Evolutionary conservation across 1,140 invertebrate genomes (phyloP).

Genomic region (Temnothorax longispinosus): DNA sequence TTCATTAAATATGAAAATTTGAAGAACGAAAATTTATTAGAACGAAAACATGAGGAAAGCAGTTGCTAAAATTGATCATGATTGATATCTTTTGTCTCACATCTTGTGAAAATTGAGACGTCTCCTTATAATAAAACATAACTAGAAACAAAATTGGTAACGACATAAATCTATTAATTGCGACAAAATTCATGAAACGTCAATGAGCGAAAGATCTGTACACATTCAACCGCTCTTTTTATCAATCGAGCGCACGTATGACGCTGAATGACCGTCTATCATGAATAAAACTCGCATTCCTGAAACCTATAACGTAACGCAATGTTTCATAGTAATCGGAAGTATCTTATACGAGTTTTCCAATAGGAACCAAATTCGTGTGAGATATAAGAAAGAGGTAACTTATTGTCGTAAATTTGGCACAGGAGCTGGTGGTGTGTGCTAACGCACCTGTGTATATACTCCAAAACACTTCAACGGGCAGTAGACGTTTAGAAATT

Average conservation of each 20-base stretch:
- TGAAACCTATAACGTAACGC: neutral
- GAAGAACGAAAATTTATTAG: too few species aligned
- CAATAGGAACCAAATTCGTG: constrained; percentile 46
- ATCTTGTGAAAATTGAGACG: neutral
- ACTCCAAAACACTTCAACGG: constrained; percentile 14
- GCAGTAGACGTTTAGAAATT: constrained; percentile 43
- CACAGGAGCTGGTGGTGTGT: constrained; percentile 68
- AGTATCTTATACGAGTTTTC: constrained; percentile 8
- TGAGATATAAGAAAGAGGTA: constrained; percentile 43
- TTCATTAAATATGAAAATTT: neutral
- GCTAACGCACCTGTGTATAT: constrained; percentile 41
- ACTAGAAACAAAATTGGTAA: neutral
- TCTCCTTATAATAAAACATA: neutral
- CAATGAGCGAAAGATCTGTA: constrained; percentile 61
- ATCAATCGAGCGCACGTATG: constrained; percentile 72
- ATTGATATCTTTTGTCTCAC: neutral
- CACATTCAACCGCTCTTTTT: constrained; percentile 81
- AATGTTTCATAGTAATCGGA: constrained; percentile 1
- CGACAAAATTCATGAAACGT: neutral
- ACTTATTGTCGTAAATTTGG: constrained; percentile 81
- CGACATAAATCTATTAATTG: neutral
- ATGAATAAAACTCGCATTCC: neutral
- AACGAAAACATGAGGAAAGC: neutral
- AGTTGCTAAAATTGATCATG: neutral
- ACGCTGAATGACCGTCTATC: neutral